These are phyloP conservation scores for Crypturellus undulatus DNA, from an alignment of 2,113 vertebrate species.

Conservation along the genomic window DNA sequence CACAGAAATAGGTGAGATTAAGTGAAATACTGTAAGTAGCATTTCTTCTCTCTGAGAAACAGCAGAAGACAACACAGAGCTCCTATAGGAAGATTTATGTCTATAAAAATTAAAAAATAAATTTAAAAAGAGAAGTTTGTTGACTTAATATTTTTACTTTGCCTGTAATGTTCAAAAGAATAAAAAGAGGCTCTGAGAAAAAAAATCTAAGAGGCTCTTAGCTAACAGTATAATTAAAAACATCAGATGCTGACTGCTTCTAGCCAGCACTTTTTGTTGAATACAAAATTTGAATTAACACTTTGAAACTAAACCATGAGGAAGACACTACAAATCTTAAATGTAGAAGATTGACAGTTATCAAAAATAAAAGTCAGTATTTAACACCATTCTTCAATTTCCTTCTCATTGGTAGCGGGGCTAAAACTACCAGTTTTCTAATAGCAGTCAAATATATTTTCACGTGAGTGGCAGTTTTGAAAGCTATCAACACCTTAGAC, in stretches of 20 bases:
- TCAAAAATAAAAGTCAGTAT: background rate
- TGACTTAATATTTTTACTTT: background rate
- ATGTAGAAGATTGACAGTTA: background rate
- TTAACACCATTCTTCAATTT: background rate
- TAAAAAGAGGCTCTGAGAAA: background rate
- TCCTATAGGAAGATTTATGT: background rate
- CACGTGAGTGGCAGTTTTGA: constrained; percentile 58
- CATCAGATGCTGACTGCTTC: background rate
- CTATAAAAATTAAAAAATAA: background rate
- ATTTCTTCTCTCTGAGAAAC: constrained; percentile 46
- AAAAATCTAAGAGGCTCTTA: background rate
- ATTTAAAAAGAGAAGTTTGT: background rate
- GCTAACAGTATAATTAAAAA: background rate
- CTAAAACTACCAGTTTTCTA: constrained; percentile 34
- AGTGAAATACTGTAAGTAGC: constrained; percentile 8
- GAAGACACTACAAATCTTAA: background rate
- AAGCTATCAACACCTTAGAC: constrained; percentile 66
- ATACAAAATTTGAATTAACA: background rate
- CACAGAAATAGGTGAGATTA: constrained; percentile 34
- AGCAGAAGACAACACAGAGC: background rate
- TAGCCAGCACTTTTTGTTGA: background rate
- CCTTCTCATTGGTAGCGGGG: background rate
- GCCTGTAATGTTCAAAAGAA: background rate
- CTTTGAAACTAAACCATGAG: background rate
- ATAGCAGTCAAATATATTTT: constrained; percentile 68